phyloP scores from a whole-genome alignment of 2,797 vertebrate species.

The Trichosurus vulpecula region DNA sequence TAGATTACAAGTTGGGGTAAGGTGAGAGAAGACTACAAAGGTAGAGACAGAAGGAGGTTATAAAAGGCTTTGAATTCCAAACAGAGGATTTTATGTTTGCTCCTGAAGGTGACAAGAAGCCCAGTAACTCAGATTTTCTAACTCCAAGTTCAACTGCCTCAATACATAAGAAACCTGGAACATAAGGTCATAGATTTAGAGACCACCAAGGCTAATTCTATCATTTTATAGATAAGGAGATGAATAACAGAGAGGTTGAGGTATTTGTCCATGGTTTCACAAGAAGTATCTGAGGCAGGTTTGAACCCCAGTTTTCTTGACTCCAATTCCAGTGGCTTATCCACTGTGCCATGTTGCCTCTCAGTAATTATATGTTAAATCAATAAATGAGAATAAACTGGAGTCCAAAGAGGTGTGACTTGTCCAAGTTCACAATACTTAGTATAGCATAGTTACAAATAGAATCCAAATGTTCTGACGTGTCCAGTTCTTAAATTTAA shows the following conservation, averaged over 20 bases:
- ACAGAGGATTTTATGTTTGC: neutral
- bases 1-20: neutral
- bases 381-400: neutral
- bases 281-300: neutral
- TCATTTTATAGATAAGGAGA: neutral
- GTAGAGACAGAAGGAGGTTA: neutral
- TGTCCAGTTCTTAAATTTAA: neutral
- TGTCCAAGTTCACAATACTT: neutral
- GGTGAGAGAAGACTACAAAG: neutral
- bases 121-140: neutral
- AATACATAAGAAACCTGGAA: neutral
- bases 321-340: neutral
- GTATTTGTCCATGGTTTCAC: neutral
- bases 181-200: neutral
- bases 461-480: neutral
- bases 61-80: neutral
- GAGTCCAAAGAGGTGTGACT: neutral
- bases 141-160: neutral
- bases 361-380: neutral
- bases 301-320: neutral
- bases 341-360: neutral
- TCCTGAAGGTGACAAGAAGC: neutral
- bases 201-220: neutral
- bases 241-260: neutral
- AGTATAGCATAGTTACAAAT: neutral